Percentiles rank a stretch among this genome's conserved stretches.
phyloP scores from a whole-genome alignment of 2,888 invertebrate genomes.

The Diplazon laetatorius region DNA sequence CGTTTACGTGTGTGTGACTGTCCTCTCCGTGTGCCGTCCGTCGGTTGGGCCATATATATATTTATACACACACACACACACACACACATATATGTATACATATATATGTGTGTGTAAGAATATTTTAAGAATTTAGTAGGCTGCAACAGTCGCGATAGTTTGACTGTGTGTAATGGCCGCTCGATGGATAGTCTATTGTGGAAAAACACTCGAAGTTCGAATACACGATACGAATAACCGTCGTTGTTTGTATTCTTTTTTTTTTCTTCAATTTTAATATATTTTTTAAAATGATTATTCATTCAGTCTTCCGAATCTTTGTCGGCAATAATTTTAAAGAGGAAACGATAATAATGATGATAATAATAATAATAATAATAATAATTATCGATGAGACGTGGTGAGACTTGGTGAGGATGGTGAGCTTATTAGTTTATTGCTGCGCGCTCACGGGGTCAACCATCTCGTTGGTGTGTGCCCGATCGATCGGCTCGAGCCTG shows the following conservation, averaged over 20 bases:
- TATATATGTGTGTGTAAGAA: no score
- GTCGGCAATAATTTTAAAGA: no score
- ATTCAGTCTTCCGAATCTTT: background rate
- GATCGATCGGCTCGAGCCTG: slow-evolving; percentile 27
- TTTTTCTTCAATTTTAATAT: background rate
- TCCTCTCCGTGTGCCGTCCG: background rate
- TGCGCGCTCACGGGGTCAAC: slow-evolving; percentile 4
- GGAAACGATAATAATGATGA: no score
- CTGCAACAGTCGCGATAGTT: slow-evolving; percentile 20
- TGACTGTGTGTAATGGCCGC: no score
- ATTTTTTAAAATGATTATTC: background rate
- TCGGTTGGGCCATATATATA: slow-evolving; percentile 24
- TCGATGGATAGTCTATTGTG: no score
- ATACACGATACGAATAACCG: background rate
- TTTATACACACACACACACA: no score
- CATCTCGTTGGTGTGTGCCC: slow-evolving; percentile 22
- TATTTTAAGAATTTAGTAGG: slow-evolving; percentile 38
- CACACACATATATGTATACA: no score
- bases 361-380: no score
- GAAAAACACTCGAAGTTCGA: slow-evolving; percentile 15
- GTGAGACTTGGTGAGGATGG: no score
- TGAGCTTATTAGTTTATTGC: slow-evolving; percentile 23
- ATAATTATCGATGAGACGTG: background rate
- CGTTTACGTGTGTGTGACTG: background rate
- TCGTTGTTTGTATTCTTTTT: background rate